These are phyloP conservation scores for Passer domesticus DNA, from an alignment of 2,113 vertebrate species.

Conservation along the genomic window DNA sequence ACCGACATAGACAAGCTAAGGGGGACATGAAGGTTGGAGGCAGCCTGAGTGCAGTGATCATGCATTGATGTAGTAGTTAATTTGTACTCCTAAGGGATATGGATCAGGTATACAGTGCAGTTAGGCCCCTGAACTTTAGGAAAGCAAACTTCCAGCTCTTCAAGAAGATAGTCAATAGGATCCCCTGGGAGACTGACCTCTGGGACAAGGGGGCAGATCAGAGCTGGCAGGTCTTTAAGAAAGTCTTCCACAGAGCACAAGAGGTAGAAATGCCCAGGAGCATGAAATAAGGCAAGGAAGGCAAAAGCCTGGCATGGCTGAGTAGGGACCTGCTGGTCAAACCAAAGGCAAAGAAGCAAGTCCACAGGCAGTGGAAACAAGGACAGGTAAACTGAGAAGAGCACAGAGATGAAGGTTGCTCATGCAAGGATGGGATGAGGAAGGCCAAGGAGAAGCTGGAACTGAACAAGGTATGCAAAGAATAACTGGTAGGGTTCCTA, in stretches of 20 bases:
- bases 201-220: background rate
- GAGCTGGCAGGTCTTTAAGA: background rate
- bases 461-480: background rate
- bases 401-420: background rate
- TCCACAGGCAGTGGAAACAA: background rate
- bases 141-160: background rate
- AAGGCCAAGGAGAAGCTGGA: background rate
- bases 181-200: background rate
- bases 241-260: background rate
- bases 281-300: background rate
- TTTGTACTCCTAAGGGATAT: background rate
- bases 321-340: background rate
- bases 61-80: background rate
- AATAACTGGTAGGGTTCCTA: background rate
- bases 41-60: background rate
- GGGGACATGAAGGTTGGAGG: fast-evolving
- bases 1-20: fast-evolving
- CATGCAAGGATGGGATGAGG: background rate
- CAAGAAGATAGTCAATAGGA: background rate
- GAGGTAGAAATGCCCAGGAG: background rate
- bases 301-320: background rate
- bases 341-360: background rate
- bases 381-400: background rate
- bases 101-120: background rate
- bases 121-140: background rate